Base-by-base conservation (phyloP, 2,113 vertebrate genomes). In the Andinoacara biseriatus region DNA sequence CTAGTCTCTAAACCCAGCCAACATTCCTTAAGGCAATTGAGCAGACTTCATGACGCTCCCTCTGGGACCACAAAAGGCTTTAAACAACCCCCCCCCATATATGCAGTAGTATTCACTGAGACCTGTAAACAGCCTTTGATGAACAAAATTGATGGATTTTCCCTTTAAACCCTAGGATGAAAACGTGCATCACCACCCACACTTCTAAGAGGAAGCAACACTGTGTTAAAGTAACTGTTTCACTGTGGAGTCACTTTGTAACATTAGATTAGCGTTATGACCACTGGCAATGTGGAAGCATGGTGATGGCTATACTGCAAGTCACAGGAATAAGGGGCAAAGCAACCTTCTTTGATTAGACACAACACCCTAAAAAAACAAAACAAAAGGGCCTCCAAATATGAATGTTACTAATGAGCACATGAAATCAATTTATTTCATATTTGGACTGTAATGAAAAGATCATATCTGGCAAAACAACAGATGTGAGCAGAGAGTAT, bases 71-170 rank as follows among this genome's bases (percentile, higher is more conserved):
- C 49, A 75, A 49, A 58, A 75, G 35, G 10, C 20, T 57, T 83
- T 78, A 31, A 60, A 61, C 5, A 57, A 78, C 46, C 43, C 22
- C 7, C 24, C 5, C 22, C 40, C 38, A 24, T 13, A 84, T 74
- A 63, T 57, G 58, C 77, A 65, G 49, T 17, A 38, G 40, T 65
- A 29, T 22, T 80, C 65, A 38, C 60, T 59, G 29, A 67, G 35
- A 75, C 76, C 83, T 29, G 49, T 80, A 75, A 80, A 85, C 83
- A 75, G 29, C n/a, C 77, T 75, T 80, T 80, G 83, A 85, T 85
- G 67, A 75, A 8, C n/a, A 75, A 79, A 58, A 63, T 49, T 75
- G 67, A n/a, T n/a, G 2, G 18, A 29, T 31, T 35, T 74, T 85
- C 69, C 69, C 52, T 74, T 58, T 63, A 58, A 75, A 67, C 52